Conservation (phyloP, 2,113 vertebrate genomes). For the Brachionichthys hirsutus region DNA sequence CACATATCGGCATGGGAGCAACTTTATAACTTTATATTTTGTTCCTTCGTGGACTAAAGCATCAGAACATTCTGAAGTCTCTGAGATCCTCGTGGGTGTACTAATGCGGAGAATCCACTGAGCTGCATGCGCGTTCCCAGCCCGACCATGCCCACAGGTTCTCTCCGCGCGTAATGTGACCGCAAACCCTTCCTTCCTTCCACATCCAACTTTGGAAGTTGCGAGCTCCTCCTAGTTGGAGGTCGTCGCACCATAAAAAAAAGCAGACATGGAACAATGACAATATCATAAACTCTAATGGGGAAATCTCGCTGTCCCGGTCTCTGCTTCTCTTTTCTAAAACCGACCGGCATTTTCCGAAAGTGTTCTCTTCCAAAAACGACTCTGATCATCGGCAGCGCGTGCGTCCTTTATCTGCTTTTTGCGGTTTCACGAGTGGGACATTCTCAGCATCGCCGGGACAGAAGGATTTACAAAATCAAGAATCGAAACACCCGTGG, state of each 20-base stretch:
- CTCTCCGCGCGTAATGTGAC: constrained; percentile 70
- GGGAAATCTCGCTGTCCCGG: constrained; percentile 79
- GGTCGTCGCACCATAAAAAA: constrained; percentile 11
- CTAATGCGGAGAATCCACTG: no score
- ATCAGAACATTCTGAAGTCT: no score
- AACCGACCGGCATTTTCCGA: constrained; percentile 71
- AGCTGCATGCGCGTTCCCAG: constrained; percentile 62
- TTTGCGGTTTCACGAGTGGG: constrained; percentile 85
- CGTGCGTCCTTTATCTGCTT: constrained; percentile 84
- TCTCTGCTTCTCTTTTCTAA: constrained; percentile 67
- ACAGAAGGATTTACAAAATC: constrained; percentile 39
- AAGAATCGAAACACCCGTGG: constrained; percentile 56
- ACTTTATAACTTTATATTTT: no score
- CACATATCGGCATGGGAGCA: no score
- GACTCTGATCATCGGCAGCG: constrained; percentile 76
- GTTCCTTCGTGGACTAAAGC: no score
- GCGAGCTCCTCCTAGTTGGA: constrained; percentile 57
- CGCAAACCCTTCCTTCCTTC: constrained; percentile 36
- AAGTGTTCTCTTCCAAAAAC: constrained; percentile 79
- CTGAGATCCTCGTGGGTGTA: no score
- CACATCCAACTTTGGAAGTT: neutral
- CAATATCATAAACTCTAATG: constrained; percentile 69
- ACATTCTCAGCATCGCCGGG: constrained; percentile 70
- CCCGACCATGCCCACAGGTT: constrained; percentile 39
- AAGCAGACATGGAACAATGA: constrained; percentile 75